Evolutionary conservation across 2,888 invertebrate genomes (phyloP).

Genomic region (Diarsia rubi): DNA sequence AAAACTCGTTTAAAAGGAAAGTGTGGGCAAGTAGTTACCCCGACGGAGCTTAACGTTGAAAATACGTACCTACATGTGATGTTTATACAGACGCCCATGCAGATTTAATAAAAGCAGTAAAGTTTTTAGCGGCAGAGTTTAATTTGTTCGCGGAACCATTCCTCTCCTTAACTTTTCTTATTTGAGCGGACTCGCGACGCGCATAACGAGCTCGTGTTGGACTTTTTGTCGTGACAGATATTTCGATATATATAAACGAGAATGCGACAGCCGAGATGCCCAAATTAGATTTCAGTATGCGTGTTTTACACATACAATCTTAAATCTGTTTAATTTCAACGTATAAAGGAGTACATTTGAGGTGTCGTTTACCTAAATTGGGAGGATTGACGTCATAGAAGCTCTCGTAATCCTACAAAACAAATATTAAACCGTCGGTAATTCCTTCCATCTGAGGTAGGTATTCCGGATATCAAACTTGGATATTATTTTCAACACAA

Average conservation of each 20-base stretch:
- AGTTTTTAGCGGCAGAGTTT: constrained; percentile 45
- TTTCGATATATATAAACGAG: constrained; percentile 51
- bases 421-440: constrained; percentile 40
- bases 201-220: constrained; percentile 37
- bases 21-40: constrained; percentile 24
- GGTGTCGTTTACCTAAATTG: constrained; percentile 22
- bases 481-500: constrained; percentile 54
- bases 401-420: constrained; percentile 26
- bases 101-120: constrained; percentile 55
- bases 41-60: constrained; percentile 11
- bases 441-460: constrained; percentile 19
- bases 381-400: constrained; percentile 26
- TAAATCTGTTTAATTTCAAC: constrained; percentile 32
- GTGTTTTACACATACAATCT: constrained; percentile 33
- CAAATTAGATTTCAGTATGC: constrained; percentile 53
- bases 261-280: constrained; percentile 56
- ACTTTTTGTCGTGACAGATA: constrained; percentile 50
- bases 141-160: constrained; percentile 48
- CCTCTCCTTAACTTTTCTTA: constrained; percentile 60
- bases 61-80: constrained; percentile 8
- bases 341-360: constrained; percentile 20
- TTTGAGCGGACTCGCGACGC: constrained; percentile 49
- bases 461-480: constrained; percentile 37
- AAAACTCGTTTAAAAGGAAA: constrained; percentile 24
- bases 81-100: constrained; percentile 35